Conservation (phyloP, 1,140 invertebrate genomes). For the Drosophila hydei region DNA sequence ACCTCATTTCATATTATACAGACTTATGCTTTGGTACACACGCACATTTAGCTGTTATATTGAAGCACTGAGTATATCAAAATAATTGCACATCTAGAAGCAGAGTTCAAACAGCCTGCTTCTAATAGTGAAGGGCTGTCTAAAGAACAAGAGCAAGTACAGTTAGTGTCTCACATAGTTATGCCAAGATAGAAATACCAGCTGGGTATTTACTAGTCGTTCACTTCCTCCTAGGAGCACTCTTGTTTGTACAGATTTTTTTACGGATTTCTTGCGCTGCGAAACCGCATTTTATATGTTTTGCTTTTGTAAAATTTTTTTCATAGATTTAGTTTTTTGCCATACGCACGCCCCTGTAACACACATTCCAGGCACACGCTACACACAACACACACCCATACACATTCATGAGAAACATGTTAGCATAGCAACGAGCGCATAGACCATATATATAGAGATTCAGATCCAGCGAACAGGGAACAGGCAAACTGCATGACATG, state of each 20-base stretch:
- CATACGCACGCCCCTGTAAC: constrained; percentile 21
- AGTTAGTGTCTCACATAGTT: too few relatives aligned
- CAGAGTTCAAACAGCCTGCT: too few relatives aligned
- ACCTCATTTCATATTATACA: too few relatives aligned
- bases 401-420: constrained; percentile 37
- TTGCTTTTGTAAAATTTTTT: constrained; percentile 74
- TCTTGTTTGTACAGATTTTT: constrained; percentile 66
- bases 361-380: constrained; percentile 11
- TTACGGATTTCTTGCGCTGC: constrained; percentile 59
- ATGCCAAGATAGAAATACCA: too few relatives aligned
- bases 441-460: constrained; percentile 7
- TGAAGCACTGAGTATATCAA: too few relatives aligned
- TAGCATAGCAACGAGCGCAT: constrained; percentile 30
- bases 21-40: too few relatives aligned
- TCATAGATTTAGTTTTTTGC: constrained; percentile 71
- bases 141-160: too few relatives aligned
- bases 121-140: too few relatives aligned
- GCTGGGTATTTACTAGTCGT: too few relatives aligned
- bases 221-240: neutral
- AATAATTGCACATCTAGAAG: too few relatives aligned
- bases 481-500: constrained; percentile 64
- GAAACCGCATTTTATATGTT: constrained; percentile 80
- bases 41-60: too few relatives aligned
- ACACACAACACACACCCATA: constrained; percentile 25
- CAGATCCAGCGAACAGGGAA: constrained; percentile 4